Evolutionary conservation across 2,888 invertebrate genomes (phyloP).

Genomic region (Brachyptera risi): DNA sequence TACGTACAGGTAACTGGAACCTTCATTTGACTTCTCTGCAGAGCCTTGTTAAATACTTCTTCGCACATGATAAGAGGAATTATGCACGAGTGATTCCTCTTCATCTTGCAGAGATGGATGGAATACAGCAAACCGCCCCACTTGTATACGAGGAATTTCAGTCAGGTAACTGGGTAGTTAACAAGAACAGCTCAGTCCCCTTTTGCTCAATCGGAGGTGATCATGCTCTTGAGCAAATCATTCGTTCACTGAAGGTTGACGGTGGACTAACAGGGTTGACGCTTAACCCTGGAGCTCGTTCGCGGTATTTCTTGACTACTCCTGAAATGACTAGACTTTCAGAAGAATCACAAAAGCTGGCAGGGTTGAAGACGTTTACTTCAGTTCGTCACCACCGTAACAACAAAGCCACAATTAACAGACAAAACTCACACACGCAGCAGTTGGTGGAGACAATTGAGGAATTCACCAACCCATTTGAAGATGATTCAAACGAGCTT

Average conservation of each 20-base stretch:
- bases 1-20: conserved; percentile 7
- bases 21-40: too few species aligned
- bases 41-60: conserved; percentile 12
- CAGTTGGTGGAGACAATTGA: too few species aligned
- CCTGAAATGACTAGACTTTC: too few species aligned
- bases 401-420: too few species aligned
- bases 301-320: too few species aligned
- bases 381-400: too few species aligned
- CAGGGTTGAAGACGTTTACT: too few species aligned
- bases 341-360: too few species aligned
- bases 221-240: background rate
- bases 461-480: too few species aligned
- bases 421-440: too few species aligned
- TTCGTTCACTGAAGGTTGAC: background rate
- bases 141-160: background rate
- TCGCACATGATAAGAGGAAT: conserved; percentile 18
- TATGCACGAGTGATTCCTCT: conserved; percentile 16
- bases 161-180: conserved; percentile 17
- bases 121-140: background rate
- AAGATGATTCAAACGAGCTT: too few species aligned
- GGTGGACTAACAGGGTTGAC: background rate
- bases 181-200: conserved; percentile 5
- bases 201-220: background rate
- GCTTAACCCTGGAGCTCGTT: background rate
- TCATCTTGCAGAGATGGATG: conserved; percentile 9